phyloP scores from a whole-genome alignment of 2,888 invertebrate species.

The Unio delphinus region DNA sequence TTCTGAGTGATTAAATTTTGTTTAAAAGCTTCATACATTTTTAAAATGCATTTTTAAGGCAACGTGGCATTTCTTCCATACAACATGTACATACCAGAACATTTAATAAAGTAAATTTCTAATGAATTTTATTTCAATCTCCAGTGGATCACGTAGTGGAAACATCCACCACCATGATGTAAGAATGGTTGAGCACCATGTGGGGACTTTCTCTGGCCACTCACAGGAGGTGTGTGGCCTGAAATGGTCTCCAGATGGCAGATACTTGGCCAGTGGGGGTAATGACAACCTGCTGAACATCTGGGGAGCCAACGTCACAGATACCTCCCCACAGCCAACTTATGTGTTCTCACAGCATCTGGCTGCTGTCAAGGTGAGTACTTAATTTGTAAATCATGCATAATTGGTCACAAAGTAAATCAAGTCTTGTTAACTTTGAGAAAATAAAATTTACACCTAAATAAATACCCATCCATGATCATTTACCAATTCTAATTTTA shows the following conservation, averaged over 20 bases:
- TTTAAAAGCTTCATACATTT: too few species aligned
- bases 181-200: conserved; percentile 86
- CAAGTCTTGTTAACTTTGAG: too few species aligned
- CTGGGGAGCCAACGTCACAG: conserved; percentile 76
- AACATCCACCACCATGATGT: conserved; percentile 96
- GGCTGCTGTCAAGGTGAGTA: conserved; percentile 72
- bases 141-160: conserved; percentile 87
- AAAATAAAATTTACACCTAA: too few species aligned
- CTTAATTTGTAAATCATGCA: not conserved
- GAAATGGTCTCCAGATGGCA: conserved; percentile 95
- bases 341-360: conserved; percentile 75
- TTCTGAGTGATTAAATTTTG: too few species aligned
- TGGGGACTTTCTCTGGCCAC: conserved; percentile 82
- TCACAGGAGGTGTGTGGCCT: conserved; percentile 86
- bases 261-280: conserved; percentile 94
- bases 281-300: conserved; percentile 96
- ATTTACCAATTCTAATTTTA: too few species aligned
- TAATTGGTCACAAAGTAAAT: too few species aligned
- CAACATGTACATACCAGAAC: too few species aligned
- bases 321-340: conserved; percentile 70
- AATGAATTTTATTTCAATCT: conserved; percentile 4
- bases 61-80: too few species aligned
- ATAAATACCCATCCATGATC: too few species aligned
- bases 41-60: too few species aligned
- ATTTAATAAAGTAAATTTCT: too few species aligned